Base-by-base conservation (phyloP, 64 coral and sea anemone genomes). In the Platygyra sinensis region DNA sequence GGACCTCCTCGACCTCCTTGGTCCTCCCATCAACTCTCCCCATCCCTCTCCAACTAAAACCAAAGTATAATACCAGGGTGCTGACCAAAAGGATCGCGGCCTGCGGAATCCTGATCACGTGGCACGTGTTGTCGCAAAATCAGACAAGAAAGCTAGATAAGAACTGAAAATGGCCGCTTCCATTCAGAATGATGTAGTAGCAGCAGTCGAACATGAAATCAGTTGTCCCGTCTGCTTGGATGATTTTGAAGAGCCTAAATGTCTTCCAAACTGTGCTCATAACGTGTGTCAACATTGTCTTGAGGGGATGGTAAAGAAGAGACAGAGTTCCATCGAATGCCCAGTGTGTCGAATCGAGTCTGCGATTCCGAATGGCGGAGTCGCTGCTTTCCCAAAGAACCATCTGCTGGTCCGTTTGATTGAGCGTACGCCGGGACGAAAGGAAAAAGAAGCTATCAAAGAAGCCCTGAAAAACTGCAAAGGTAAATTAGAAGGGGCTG, bases 171-270 rank as follows among this genome's bases (percentile, higher is more conserved):
- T 67, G 81, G 61, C 81, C 32, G 25, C 63, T 0, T 16, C 62
- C 38, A 12, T 0, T 1, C 33, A 7, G 36, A 71, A 42, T 24
- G 62, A 85, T 13, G 63, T 85, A 5, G 62, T 85, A 10, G 30
- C 62, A 9, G 81, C 61, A 27, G 81, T 89, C 10, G 91, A 89
- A 86, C 72, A 93, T 81, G 94, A 96, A 87, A 63, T 88, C 36
- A 79, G 90, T 86, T 96, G 94, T 87, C 94, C 94, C 12, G 81
- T 96, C 24, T 96, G 94, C 27, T 89, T 89, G 27, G 94, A 96
- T 3, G 87, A 89, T 17, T 93, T 93, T 80, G 74, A 87, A 74
- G 94, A 96, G 20, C 94, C 94, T 11, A 96, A 96, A 32, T 89
- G 91, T 69, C 38, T 96, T 62, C 88, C 94, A 17, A 86, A 78